These are phyloP conservation scores for Phyto melanocephala DNA, from an alignment of 2,888 invertebrate genomes.

Conservation along the genomic window DNA sequence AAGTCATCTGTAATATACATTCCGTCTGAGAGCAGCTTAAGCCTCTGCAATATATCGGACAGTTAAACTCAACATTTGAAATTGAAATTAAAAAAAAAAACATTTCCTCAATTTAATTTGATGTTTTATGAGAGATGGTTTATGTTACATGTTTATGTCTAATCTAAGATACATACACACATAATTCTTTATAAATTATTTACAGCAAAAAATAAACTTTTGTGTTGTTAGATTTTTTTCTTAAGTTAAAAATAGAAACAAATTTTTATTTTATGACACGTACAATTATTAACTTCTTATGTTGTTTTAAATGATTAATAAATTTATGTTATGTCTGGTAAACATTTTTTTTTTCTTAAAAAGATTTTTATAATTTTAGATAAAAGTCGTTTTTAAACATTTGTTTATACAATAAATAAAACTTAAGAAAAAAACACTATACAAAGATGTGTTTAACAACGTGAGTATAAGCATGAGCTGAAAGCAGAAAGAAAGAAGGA, in stretches of 20 bases:
- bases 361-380: neutral
- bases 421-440: neutral
- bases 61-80: neutral
- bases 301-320: neutral
- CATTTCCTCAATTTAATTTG: slow-evolving; percentile 7
- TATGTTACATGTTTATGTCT: neutral
- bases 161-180: neutral
- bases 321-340: neutral
- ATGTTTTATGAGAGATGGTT: slow-evolving; percentile 7
- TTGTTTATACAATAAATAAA: slow-evolving; percentile 26
- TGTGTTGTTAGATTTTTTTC: neutral
- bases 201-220: neutral
- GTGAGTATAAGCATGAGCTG: neutral
- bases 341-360: neutral
- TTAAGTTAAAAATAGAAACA: neutral
- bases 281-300: neutral
- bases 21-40: no score
- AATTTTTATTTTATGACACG: neutral
- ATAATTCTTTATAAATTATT: slow-evolving; percentile 6
- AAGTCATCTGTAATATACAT: no score
- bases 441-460: neutral
- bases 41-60: no score
- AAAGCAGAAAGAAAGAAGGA: slow-evolving; percentile 13
- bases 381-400: slow-evolving; percentile 39
- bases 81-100: neutral